Evolutionary conservation across 2,113 vertebrate genomes (phyloP), one percentile per base, ranked within the genome.

Genomic region (Andinoacara biseriatus): DNA sequence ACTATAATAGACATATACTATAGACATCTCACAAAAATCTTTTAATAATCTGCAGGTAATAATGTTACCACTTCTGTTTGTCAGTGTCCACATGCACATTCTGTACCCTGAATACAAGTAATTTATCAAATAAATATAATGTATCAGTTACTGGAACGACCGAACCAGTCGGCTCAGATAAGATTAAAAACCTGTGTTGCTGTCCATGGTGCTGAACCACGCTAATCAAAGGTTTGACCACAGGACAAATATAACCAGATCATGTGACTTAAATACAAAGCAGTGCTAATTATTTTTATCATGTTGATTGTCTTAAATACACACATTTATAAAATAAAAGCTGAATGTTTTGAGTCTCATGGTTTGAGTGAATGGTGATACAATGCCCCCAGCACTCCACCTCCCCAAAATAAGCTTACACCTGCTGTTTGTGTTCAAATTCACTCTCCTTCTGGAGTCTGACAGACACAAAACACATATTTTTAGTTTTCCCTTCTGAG

Each of bases 351-450:
- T 69, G 0, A 52, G 43, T 13, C 18, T 69, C 17, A 31, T 69
- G 65, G 5, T 20, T 18, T 8, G 24, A 52, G 49, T 54, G 49
- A 20, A 20, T 3, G 3, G 24, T 0, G 0, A 15, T 49, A 1
- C 24, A 69, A 2, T 2, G 1, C 65, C 40, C 0, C 1, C 15
- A 29, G 24, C 65, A 69, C 43, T 5, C 43, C 43, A 20, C 9
- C 65, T 49, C 18, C 43, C 43, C 65, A 69, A 15, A 52, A 11
- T 52, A 69, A 13, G 65, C 65, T 72, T 17, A 31, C 43, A 8
- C 10, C 10, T 31, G 24, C 65, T 26, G 29, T 72, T 72, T 72
- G 24, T 17, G 29, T 49, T 69, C 22, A 20, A 20, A 69, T 49
- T 10, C 3, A 20, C 43, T 6, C 24, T 69, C 5, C 24, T 49